These are phyloP conservation scores for Bujurquina vittata DNA, from an alignment of 2,113 vertebrate genomes.

Conservation along the genomic window DNA sequence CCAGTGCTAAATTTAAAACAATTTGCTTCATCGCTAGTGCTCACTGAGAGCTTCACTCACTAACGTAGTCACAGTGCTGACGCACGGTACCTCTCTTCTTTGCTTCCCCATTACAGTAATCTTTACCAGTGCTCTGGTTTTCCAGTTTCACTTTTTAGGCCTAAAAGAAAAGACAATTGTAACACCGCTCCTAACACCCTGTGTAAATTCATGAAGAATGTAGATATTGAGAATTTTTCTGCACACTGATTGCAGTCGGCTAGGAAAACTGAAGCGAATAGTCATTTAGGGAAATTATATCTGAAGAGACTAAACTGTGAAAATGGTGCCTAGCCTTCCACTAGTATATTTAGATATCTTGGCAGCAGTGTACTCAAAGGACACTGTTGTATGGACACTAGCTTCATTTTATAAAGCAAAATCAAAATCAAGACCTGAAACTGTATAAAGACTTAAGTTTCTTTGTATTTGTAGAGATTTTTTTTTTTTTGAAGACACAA, in stretches of 20 bases:
- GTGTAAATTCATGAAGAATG: constrained; percentile 49
- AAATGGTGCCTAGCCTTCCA: constrained; percentile 9
- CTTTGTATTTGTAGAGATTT: neutral
- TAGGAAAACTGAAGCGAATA: constrained; percentile 45
- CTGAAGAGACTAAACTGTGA: constrained; percentile 51
- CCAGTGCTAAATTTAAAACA: constrained; percentile 38
- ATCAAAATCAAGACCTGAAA: neutral
- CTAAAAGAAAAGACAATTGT: constrained; percentile 66
- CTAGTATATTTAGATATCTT: constrained; percentile 2
- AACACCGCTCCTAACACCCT: constrained; percentile 33
- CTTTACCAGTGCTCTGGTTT: constrained; percentile 49
- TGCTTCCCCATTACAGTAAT: constrained; percentile 28
- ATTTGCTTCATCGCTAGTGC: constrained; percentile 14
- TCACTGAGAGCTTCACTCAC: neutral
- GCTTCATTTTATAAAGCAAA: neutral
- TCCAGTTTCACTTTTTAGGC: constrained; percentile 40
- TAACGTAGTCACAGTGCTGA: constrained; percentile 22
- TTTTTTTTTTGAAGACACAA: neutral
- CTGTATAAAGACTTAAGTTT: neutral
- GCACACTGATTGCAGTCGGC: constrained; percentile 17
- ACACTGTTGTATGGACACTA: neutral
- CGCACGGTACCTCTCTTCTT: constrained; percentile 11
- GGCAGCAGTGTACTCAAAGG: neutral
- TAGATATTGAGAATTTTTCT: constrained; percentile 17
- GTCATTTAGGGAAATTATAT: constrained; percentile 25